Percentiles rank a stretch among this genome's conserved stretches.
Evolutionary conservation across 2,888 invertebrate species (phyloP).

Genomic region (Cheilosia scutellata): DNA sequence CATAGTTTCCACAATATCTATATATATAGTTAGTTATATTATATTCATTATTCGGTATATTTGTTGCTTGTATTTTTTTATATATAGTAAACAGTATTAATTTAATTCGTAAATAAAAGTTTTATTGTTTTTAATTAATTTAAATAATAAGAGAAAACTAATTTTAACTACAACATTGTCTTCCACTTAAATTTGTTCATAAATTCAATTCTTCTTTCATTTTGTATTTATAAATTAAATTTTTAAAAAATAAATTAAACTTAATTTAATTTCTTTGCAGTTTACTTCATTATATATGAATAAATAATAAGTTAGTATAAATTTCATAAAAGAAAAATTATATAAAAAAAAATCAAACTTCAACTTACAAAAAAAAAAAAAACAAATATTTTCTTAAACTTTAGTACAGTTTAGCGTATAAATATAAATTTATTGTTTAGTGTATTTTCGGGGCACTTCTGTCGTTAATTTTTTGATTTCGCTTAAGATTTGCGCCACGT

Average conservation of each 20-base stretch:
- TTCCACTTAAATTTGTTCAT: conserved; percentile 25
- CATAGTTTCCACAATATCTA: conserved; percentile 64
- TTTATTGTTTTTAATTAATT: conserved; percentile 20
- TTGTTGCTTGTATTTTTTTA: conserved; percentile 37
- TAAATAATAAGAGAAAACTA: conserved; percentile 24
- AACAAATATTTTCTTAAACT: conserved; percentile 37
- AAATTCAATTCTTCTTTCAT: conserved; percentile 42
- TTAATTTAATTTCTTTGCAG: conserved; percentile 46
- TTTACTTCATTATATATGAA: conserved; percentile 48
- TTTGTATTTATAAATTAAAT: conserved; percentile 4
- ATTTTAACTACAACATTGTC: conserved; percentile 41
- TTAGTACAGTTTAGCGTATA: conserved; percentile 60
- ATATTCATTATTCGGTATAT: conserved; percentile 53
- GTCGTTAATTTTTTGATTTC: conserved; percentile 88
- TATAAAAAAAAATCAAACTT: conserved; percentile 36
- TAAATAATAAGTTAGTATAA: conserved; percentile 73
- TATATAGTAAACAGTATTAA: conserved; percentile 43
- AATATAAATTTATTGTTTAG: conserved; percentile 82
- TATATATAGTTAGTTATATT: conserved; percentile 65
- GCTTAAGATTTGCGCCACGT: conserved; percentile 92
- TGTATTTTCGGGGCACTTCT: conserved; percentile 95
- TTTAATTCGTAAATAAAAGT: conserved; percentile 9
- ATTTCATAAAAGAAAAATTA: conserved; percentile 35
- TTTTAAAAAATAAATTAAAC: conserved; percentile 58
- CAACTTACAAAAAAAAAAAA: conserved; percentile 35